These are phyloP conservation scores for Pseudotriccus pelzelni DNA, from an alignment of 2,797 vertebrate species.

Conservation along the genomic window DNA sequence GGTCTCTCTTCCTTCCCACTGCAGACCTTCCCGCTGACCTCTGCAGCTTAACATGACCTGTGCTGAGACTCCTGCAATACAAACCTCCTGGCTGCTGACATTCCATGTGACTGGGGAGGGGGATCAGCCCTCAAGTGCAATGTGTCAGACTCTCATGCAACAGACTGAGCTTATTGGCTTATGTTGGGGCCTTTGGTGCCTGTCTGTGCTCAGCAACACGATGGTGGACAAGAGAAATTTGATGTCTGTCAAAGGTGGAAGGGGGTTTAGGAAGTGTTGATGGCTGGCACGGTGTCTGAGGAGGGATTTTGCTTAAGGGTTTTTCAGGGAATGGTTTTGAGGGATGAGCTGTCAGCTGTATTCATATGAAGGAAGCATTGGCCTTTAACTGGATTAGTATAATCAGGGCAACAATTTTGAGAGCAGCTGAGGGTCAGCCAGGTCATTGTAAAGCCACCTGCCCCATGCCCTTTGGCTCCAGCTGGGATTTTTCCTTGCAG, in stretches of 20 bases:
- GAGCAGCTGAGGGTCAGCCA: not conserved
- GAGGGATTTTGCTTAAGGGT: not conserved
- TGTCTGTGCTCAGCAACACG: not conserved
- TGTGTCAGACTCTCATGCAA: not conserved
- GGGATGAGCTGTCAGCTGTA: not conserved
- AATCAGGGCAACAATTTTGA: constrained; percentile 14
- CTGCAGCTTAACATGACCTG: not conserved
- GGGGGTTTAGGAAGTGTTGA: not conserved
- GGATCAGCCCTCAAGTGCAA: not conserved
- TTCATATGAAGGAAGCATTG: not conserved
- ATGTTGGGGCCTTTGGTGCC: not conserved
- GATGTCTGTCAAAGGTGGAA: not conserved
- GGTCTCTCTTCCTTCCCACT: not conserved
- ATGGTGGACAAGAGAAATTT: not conserved
- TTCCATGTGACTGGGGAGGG: not conserved
- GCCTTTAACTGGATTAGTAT: constrained; percentile 39
- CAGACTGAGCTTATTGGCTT: not conserved
- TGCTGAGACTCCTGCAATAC: not conserved
- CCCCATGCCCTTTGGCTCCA: not conserved
- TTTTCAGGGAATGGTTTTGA: not conserved
- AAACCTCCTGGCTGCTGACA: not conserved
- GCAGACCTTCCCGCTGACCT: not conserved
- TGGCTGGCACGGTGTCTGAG: not conserved
- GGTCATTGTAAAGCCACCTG: constrained; percentile 25
- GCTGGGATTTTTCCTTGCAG: not conserved